These are phyloP conservation scores for Corapipo altera DNA, from an alignment of 2,113 vertebrate genomes.

Conservation along the genomic window DNA sequence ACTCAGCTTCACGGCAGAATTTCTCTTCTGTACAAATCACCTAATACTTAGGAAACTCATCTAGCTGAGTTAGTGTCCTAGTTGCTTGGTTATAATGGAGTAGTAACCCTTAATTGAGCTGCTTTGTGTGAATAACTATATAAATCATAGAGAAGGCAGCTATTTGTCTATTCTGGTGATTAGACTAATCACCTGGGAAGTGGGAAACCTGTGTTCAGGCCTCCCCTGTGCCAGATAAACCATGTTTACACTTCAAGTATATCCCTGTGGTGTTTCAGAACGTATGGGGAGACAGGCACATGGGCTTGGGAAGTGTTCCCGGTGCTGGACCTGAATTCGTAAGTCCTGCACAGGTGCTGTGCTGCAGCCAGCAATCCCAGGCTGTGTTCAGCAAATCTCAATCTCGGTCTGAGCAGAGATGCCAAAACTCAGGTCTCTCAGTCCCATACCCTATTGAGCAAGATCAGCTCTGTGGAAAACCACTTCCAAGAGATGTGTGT, in stretches of 20 bases:
- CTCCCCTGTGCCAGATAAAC: constrained; percentile 19
- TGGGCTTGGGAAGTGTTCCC: background rate
- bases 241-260: background rate
- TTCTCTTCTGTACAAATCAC: background rate
- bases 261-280: background rate
- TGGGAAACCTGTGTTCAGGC: background rate
- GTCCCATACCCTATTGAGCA: accelerated
- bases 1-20: background rate
- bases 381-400: accelerated
- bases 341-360: background rate
- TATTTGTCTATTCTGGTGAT: constrained; percentile 41
- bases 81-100: background rate
- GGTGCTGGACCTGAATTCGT: background rate
- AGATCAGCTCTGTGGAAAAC: background rate
- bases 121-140: constrained; percentile 15
- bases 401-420: background rate
- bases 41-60: background rate
- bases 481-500: background rate
- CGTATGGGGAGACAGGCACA: accelerated
- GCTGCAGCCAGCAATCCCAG: background rate
- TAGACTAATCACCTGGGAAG: background rate
- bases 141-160: constrained; percentile 22
- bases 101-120: constrained; percentile 27
- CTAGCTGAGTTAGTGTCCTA: background rate
- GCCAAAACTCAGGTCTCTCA: background rate